phyloP scores from a whole-genome alignment of 2,113 vertebrate species.

The Oreotrochilus melanogaster region DNA sequence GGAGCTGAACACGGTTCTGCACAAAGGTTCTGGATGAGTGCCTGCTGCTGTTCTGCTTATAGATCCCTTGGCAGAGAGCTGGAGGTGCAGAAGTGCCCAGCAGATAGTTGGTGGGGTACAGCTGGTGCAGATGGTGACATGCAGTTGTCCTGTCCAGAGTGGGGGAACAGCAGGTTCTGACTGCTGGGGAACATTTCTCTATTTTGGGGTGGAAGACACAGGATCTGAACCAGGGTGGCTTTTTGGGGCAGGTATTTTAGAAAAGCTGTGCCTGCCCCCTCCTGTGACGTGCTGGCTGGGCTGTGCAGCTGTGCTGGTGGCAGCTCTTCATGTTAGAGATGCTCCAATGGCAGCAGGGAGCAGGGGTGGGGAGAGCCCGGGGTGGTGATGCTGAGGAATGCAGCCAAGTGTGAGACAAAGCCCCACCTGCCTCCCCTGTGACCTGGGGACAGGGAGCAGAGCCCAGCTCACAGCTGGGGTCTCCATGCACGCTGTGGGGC shows the following conservation, averaged over 20 bases:
- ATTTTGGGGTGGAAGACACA: not conserved
- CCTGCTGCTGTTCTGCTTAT: too few relatives aligned
- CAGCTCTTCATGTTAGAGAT: too few relatives aligned
- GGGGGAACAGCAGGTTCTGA: not conserved
- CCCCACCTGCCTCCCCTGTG: fast-evolving
- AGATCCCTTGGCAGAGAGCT: too few relatives aligned
- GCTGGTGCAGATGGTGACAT: too few relatives aligned
- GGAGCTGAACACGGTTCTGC: too few relatives aligned
- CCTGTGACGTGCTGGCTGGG: too few relatives aligned
- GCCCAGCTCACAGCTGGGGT: not conserved
- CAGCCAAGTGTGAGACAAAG: not conserved
- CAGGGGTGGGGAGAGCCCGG: not conserved
- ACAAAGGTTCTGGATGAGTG: too few relatives aligned
- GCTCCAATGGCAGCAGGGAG: not conserved
- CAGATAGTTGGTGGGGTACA: too few relatives aligned
- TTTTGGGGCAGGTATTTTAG: fast-evolving
- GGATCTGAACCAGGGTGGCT: not conserved
- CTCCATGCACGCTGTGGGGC: not conserved
- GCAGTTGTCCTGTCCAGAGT: too few relatives aligned
- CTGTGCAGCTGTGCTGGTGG: too few relatives aligned
- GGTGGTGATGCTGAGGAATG: not conserved
- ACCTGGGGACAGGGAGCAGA: not conserved
- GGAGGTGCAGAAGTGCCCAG: too few relatives aligned
- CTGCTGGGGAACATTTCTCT: not conserved
- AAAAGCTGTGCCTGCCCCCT: not conserved